Evolutionary conservation across 2,888 invertebrate species (phyloP), one percentile per base, ranked within the genome.

Genomic region (Chouioia cunea): DNA sequence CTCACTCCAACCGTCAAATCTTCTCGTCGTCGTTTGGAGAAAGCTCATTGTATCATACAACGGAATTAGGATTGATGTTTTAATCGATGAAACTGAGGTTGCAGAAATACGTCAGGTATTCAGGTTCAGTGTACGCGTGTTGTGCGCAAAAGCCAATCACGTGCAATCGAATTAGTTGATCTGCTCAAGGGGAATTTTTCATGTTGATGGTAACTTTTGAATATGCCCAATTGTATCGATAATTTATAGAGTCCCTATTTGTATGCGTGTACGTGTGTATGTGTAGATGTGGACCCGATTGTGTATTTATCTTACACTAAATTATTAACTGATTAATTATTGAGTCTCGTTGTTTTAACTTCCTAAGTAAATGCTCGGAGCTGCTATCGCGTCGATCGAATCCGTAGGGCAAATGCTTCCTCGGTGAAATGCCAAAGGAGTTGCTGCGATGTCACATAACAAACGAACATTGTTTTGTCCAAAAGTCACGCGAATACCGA

Each of bases 181-280:
- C 27, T 27, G 27, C 27, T 27, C 36, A 36, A 36, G 36, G 36
- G 10, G 12, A 36, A 36, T 36, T 36, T 36, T 36, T 12, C 12
- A 36, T 10, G 36, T 36, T 36, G 36, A 36, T 6, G 6, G 6
- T 27, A 36, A 36, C 36, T 36, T 36, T 36, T 36, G 6, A 36
- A 36, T 36, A 36, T 36, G 12, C 27, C 27, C 3, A 27, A 36
- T 36, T 8, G 16, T 36, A 62, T 52, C 20, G 27, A 54, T 58
- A 52, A 48, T 56, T 68, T 62, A n/a, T n/a, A 20, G 43, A 43
- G 48, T 68, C 50, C 20, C 59, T 67, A 46, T 22, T 44, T 46
- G 59, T 66, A n/a, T 53, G 22, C 6, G 59, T 59, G 18, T 66
- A 52, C 20, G 53, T 46, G 27, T 52, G 54, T 54, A 23, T 60